Percentiles rank a stretch among this genome's conserved stretches.
Conservation (phyloP, 2,888 invertebrate species). For the Dicycla oo region DNA sequence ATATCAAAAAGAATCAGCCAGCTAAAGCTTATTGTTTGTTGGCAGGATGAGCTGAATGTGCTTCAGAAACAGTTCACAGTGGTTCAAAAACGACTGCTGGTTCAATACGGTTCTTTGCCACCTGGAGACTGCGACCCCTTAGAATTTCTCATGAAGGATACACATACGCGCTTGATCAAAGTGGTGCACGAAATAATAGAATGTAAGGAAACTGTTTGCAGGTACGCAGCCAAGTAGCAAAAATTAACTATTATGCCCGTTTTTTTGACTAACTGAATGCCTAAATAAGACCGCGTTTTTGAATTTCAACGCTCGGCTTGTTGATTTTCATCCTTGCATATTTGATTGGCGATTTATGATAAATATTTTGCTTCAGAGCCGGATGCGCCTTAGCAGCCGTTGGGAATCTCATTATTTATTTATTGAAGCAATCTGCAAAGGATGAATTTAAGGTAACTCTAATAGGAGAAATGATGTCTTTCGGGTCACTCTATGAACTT, state of each 20-base stretch:
- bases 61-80: slow-evolving; percentile 94
- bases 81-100: slow-evolving; percentile 94
- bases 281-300: not conserved
- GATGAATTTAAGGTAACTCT: slow-evolving; percentile 81
- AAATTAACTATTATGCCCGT: not conserved
- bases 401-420: slow-evolving; percentile 77
- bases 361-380: slow-evolving; percentile 73
- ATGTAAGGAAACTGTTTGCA: slow-evolving; percentile 79
- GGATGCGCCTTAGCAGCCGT: slow-evolving; percentile 78
- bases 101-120: slow-evolving; percentile 95
- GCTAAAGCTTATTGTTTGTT: slow-evolving; percentile 42
- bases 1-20: not conserved
- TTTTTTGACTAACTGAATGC: not conserved
- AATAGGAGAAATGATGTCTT: slow-evolving; percentile 83
- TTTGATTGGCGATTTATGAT: not conserved
- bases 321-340: not conserved
- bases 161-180: slow-evolving; percentile 91
- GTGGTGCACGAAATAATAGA: slow-evolving; percentile 86
- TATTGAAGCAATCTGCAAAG: slow-evolving; percentile 74
- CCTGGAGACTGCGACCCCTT: slow-evolving; percentile 93
- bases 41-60: slow-evolving; percentile 86
- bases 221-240: slow-evolving; percentile 66
- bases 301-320: not conserved
- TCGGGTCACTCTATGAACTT: slow-evolving; percentile 81
- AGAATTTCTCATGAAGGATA: slow-evolving; percentile 93